Conservation (phyloP, 2,113 vertebrate species). For the Cynopterus brachyotis region DNA sequence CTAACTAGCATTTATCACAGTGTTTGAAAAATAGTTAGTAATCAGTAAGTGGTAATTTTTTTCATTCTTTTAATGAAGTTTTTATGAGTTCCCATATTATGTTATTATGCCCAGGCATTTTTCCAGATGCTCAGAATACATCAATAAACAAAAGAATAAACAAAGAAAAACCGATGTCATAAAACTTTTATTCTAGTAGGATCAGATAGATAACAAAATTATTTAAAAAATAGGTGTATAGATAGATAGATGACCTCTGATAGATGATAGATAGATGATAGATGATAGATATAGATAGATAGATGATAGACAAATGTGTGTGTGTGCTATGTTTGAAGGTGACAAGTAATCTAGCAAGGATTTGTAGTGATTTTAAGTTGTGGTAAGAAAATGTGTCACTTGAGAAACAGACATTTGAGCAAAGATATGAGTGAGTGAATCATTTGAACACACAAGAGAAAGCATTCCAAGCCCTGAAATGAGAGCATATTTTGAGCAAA, state of each 20-base stretch:
- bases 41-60: neutral
- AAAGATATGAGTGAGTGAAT: neutral
- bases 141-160: neutral
- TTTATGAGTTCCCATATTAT: neutral
- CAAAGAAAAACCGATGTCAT: neutral
- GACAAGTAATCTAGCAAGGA: neutral
- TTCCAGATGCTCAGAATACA: neutral
- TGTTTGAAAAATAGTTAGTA: neutral
- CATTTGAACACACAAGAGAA: neutral
- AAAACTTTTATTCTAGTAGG: neutral
- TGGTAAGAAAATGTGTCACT: neutral
- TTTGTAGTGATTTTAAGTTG: neutral
- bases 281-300: neutral
- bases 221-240: neutral
- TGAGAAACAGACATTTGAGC: neutral
- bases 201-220: neutral
- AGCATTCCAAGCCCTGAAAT: neutral
- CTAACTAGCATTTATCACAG: neutral
- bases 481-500: neutral
- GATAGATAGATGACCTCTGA: no score
- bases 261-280: neutral
- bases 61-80: neutral
- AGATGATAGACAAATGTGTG: neutral
- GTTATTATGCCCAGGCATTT: neutral
- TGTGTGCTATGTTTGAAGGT: neutral